Percentiles rank a stretch among this genome's conserved stretches.
Evolutionary conservation across 2,888 invertebrate genomes (phyloP).

Genomic region (Chamaedrilus cognettii): DNA sequence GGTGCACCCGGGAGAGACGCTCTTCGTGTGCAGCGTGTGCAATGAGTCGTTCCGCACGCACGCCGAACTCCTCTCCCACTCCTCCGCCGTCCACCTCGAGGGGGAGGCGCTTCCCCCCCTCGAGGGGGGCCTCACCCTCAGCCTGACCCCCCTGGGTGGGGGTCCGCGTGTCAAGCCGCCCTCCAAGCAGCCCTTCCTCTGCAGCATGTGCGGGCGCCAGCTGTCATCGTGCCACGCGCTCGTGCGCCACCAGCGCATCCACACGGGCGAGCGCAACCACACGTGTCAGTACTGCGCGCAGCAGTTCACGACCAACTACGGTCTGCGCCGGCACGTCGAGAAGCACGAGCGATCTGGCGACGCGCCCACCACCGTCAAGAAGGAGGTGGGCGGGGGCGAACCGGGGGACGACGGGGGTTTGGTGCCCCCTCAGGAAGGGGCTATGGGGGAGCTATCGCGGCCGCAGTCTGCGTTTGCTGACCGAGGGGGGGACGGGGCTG

Average conservation of each 20-base stretch:
- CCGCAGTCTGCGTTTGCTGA: not conserved
- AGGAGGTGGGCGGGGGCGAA: not conserved
- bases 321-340: conserved; percentile 11
- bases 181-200: conserved; percentile 2
- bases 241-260: conserved; percentile 12
- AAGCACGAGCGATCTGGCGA: not conserved
- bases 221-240: conserved; percentile 11
- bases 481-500: not conserved
- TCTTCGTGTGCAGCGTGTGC: conserved; percentile 3
- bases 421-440: too few species aligned
- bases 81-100: not conserved
- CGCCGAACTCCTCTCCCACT: not conserved
- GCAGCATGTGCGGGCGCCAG: conserved; percentile 2
- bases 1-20: conserved; percentile 2
- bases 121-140: not conserved
- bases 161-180: not conserved
- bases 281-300: conserved; percentile 16
- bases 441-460: too few species aligned
- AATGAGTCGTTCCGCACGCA: not conserved
- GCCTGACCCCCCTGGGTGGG: not conserved
- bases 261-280: conserved; percentile 14
- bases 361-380: not conserved
- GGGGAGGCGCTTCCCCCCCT: not conserved
- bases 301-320: conserved; percentile 16
- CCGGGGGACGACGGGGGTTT: too few species aligned